These are phyloP conservation scores for Mesorhabditis spiculigera DNA, from an alignment of 2,888 invertebrate species.

Conservation along the genomic window DNA sequence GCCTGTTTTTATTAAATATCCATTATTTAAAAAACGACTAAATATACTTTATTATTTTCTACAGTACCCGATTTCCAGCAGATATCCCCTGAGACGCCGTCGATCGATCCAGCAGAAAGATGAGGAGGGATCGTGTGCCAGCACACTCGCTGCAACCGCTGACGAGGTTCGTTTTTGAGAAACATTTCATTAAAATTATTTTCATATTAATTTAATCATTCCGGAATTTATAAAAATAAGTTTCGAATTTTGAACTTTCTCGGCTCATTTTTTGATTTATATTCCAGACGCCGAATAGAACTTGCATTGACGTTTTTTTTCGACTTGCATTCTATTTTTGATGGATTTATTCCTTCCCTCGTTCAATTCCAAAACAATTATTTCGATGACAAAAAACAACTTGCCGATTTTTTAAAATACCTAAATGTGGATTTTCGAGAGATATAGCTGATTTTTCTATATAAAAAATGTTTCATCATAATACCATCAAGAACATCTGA, in stretches of 20 bases:
- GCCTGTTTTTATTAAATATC: too few species aligned
- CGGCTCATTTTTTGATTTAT: too few species aligned
- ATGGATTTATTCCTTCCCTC: constrained; percentile 5
- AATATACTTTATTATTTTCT: too few species aligned
- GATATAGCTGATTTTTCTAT: too few species aligned
- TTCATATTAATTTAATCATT: constrained; percentile 19
- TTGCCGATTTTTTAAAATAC: too few species aligned
- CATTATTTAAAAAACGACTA: too few species aligned
- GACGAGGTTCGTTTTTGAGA: constrained; percentile 36
- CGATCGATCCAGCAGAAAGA: constrained; percentile 44
- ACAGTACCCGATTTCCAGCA: constrained; percentile 8
- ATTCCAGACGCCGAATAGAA: not conserved
- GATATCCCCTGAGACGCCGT: constrained; percentile 41
- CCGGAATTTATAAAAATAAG: not conserved
- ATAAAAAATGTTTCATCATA: too few species aligned
- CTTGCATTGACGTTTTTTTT: not conserved
- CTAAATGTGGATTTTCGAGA: too few species aligned
- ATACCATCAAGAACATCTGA: too few species aligned
- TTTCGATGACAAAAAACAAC: too few species aligned
- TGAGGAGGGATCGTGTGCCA: constrained; percentile 48
- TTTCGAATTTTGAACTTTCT: not conserved
- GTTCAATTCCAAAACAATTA: not conserved
- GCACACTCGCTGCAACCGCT: constrained; percentile 52
- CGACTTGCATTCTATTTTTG: not conserved
- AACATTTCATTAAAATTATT: not conserved